Evolutionary conservation across 2,113 vertebrate species (phyloP), one percentile per base, ranked within the genome.

Genomic region (Hemiprocne comata): DNA sequence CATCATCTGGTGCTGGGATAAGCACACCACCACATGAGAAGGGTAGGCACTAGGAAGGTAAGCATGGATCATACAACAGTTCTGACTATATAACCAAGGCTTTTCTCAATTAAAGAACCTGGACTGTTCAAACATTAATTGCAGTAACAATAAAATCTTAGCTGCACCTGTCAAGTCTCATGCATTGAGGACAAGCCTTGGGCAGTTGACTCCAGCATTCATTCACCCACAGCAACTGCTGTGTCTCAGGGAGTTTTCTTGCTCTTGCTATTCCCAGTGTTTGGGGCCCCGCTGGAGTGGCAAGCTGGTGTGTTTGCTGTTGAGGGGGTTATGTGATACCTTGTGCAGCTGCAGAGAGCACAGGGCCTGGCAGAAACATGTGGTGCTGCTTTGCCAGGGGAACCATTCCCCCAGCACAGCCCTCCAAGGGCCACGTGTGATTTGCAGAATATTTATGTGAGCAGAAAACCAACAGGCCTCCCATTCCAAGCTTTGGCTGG

Each of bases 11-110:
- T 16, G 9, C 18, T 5, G 70, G 8, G 20, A 12, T 18, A 11
- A 44, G 17, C 17, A 55, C 23, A 75, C 0, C 5, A 28, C 24
- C 33, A 16, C 2, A 0, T 1, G 2, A 51, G 6, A 6, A 20
- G 24, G 1, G 1, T 1, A 33, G 29, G 11, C 16, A 3, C 6
- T 15, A 15, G 23, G 38, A 92, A 60, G 11, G 8, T 55, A 31
- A 10, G 13, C 11, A 11, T 20, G 13, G 51, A 15, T 11, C 2
- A 2, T 31, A 16, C 19, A 21, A 14, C 25, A 24, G 23, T 25
- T 33, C 34, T 61, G 7, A 23, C 8, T 17, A 1, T 1, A 4
- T 5, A 66, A 50, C 17, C n/a, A 26, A 62, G 64, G 7, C 3
- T 53, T 89, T 29, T 23, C 62, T 80, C 54, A 61, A 2, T 6